These are phyloP conservation scores for Darevskia nairensis DNA, from an alignment of 2,797 vertebrate genomes.

Conservation along the genomic window DNA sequence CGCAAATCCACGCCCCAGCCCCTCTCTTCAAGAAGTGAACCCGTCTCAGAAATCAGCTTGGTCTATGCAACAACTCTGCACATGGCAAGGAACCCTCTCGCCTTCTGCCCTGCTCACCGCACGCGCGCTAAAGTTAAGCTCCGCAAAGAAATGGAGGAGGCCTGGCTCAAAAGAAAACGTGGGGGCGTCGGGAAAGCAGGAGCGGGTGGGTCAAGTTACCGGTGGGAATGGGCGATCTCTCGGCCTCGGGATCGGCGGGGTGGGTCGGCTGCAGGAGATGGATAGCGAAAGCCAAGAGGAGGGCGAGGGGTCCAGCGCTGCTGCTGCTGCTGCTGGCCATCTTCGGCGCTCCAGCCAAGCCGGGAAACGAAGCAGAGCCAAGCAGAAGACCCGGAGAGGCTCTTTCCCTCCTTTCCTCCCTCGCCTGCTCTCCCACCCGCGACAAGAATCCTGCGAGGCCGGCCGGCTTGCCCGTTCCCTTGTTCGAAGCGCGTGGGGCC, in stretches of 20 bases:
- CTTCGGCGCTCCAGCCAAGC: slow-evolving; percentile 30
- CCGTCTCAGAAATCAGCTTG: background rate
- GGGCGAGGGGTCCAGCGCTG: background rate
- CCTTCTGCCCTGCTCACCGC: background rate
- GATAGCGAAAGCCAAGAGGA: slow-evolving; percentile 20
- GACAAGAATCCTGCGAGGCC: background rate
- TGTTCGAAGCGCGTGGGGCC: background rate
- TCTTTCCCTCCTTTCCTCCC: background rate
- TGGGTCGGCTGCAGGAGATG: slow-evolving; percentile 32
- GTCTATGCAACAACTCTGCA: background rate
- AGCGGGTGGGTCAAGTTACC: slow-evolving; percentile 60
- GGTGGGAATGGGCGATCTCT: slow-evolving; percentile 47
- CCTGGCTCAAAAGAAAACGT: background rate
- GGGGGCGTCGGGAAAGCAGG: no score
- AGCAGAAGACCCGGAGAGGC: background rate
- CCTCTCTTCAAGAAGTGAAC: background rate
- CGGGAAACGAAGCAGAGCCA: no score
- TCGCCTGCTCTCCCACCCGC: background rate
- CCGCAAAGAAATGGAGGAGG: no score
- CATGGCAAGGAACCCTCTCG: background rate
- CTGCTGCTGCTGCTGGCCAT: slow-evolving; percentile 48
- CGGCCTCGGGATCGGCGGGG: background rate
- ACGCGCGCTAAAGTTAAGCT: background rate
- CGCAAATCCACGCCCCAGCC: background rate
- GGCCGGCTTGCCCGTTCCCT: background rate